Evolutionary conservation across 2,888 invertebrate species (phyloP), one percentile per base, ranked within the genome.

Genomic region (Noctua comes): DNA sequence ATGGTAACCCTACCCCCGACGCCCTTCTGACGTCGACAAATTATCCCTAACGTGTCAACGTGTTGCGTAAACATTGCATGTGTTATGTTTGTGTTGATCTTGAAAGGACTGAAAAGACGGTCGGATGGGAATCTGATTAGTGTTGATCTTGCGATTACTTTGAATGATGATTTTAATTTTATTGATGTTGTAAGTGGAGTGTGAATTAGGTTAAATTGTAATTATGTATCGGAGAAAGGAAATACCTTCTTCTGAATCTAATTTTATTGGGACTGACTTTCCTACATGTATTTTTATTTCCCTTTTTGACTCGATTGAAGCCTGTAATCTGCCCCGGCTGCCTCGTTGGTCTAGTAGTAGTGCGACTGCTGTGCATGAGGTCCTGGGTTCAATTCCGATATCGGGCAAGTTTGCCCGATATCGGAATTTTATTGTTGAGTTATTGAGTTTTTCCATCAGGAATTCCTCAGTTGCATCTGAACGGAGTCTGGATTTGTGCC

Each of bases 41-140:
- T 90, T 91, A 91, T 88, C 90, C 87, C 84, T 82, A 76, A 84
- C 84, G 88, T 89, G 90, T 89, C 88, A 91, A 91, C 89, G 90
- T 77, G 75, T 80, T 79, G 69, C 40, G 80, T 83, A 80, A 77
- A 87, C 78, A 82, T 86, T 76, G 74, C 77, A 77, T 75, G 74
- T 86, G 84, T 83, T 86, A 81, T 84, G 82, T 83, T 82, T 82
- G 72, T 59, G 65, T 77, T 66, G 83, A 85, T 83, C 68, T 84
- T 74, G 46, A 62, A 77, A 77, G 40, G 65, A 76, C 59, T 76
- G 71, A 76, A 73, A 76, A 72, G 46, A 77, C 64, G 57, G 18
- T 70, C 43, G 46, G 13, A 46, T 79, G 72, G 69, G 76, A 71
- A 62, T 71, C 54, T 76, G 43, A 80, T 80, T 68, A 36, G 62